These are phyloP conservation scores for Parthenolecanium corni DNA, from an alignment of 2,888 invertebrate species.

Conservation along the genomic window DNA sequence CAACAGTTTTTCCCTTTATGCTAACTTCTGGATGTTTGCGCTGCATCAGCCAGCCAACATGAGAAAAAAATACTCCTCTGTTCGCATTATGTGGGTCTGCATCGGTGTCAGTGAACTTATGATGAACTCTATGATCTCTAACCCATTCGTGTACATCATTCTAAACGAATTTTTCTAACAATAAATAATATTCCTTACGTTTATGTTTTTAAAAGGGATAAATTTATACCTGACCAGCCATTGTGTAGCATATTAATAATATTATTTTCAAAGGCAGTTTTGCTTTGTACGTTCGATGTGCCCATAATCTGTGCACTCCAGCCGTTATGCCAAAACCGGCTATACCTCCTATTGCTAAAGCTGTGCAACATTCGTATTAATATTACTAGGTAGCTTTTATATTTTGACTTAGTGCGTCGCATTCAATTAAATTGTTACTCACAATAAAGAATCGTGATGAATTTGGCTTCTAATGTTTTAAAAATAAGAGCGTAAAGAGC, in stretches of 20 bases:
- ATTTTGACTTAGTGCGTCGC: neutral
- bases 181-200: neutral
- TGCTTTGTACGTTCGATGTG: conserved; percentile 92
- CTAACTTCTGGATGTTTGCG: conserved; percentile 78
- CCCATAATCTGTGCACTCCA: conserved; percentile 91
- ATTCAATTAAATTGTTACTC: conserved; percentile 10
- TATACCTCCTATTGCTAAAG: conserved; percentile 51
- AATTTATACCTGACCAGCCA: conserved; percentile 54
- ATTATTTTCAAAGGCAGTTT: conserved; percentile 73
- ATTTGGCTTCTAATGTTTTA: conserved; percentile 10
- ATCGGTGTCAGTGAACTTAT: conserved; percentile 61
- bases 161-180: neutral
- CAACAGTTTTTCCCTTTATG: conserved; percentile 61
- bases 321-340: conserved; percentile 95
- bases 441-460: conserved; percentile 30
- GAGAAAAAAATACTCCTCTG: conserved; percentile 82
- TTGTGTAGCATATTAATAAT: conserved; percentile 55
- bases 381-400: neutral
- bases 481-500: conserved; percentile 26
- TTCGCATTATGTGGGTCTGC: conserved; percentile 73
- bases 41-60: conserved; percentile 86
- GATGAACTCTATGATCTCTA: conserved; percentile 63
- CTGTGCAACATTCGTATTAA: conserved; percentile 3
- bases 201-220: too few relatives aligned
- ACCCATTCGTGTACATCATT: conserved; percentile 48